Base-by-base conservation (phyloP, 2,113 vertebrate genomes). In the Rhabdomys dilectus region DNA sequence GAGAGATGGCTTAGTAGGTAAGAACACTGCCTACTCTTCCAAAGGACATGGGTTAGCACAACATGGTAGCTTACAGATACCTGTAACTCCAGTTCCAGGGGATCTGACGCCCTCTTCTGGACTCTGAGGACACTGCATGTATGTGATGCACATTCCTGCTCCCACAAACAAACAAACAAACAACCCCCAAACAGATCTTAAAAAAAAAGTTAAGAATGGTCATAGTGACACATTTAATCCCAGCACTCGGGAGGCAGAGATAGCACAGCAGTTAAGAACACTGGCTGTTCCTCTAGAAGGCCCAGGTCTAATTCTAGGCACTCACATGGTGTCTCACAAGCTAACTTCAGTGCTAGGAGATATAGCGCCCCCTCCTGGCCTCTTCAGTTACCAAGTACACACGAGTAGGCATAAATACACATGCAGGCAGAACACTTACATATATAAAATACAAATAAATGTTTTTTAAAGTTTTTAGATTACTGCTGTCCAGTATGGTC, bases 381-480 rank as follows among this genome's bases (percentile, higher is more conserved):
- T 84, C 13, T 62, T 39, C 15, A 62, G 81, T 58, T 8, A 84
- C n/a, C 39, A 26, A 58, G 24, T 15, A 42, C 22, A 84, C n/a
- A 39, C 31, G 7, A 26, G 53, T 60, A 81, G 78, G 34, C 78
- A 58, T 58, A 81, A 10, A 78, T 12, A 62, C 6, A 7, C 16
- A 39, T 26, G 39, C 34, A 29, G 56, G 56, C 56, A 60, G 56
- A 81, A 60, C 34, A 84, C n/a, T 85, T 29, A 86, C 17, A 86
- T 5, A 66, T 17, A 66, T 21, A 34, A 86, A 64, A 64, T 45
- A 64, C 39, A 84, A 29, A 84, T 58, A 62, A 62, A 62, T 84
- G 24, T 64, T 45, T 56, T 56, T n/a, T 16, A 60, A 93, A 70
- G 56, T 73, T 87, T 94, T 45, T 75, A 94, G 95, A 89, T 24